These are phyloP conservation scores for Herpetotheres cachinnans DNA, from an alignment of 2,113 vertebrate species.

Conservation along the genomic window DNA sequence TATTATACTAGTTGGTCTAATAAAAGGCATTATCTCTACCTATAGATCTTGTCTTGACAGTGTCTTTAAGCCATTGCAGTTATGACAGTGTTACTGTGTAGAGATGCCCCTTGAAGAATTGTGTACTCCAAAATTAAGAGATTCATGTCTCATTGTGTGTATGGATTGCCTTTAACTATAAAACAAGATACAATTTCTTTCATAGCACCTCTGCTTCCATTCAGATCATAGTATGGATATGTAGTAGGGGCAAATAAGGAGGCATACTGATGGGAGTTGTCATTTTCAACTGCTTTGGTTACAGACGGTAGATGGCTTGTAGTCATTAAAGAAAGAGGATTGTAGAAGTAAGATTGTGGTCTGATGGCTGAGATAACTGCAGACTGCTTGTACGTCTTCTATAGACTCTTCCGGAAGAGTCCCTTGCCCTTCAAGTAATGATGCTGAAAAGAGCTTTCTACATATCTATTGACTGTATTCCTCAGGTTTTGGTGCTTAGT, in stretches of 20 bases:
- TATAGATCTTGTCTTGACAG: background rate
- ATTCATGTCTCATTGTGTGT: background rate
- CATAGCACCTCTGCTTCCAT: background rate
- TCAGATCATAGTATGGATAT: background rate
- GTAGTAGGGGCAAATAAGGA: background rate
- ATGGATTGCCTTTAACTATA: background rate
- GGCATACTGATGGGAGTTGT: background rate
- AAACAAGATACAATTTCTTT: background rate
- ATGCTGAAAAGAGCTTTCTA: background rate
- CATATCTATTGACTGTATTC: background rate
- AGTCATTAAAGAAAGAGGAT: background rate
- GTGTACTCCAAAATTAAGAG: background rate
- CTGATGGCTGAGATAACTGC: background rate
- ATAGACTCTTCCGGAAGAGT: background rate
- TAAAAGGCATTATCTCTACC: background rate
- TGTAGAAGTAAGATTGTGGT: background rate
- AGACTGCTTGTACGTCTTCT: background rate
- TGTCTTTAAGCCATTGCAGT: background rate
- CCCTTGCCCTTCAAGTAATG: background rate
- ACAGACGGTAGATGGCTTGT: background rate
- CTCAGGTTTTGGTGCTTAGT: background rate
- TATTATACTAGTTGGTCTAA: background rate
- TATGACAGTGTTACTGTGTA: background rate
- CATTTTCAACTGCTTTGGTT: background rate
- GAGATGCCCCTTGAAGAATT: background rate